Evolutionary conservation across 2,888 invertebrate genomes (phyloP).

Genomic region (Gari tellinella): DNA sequence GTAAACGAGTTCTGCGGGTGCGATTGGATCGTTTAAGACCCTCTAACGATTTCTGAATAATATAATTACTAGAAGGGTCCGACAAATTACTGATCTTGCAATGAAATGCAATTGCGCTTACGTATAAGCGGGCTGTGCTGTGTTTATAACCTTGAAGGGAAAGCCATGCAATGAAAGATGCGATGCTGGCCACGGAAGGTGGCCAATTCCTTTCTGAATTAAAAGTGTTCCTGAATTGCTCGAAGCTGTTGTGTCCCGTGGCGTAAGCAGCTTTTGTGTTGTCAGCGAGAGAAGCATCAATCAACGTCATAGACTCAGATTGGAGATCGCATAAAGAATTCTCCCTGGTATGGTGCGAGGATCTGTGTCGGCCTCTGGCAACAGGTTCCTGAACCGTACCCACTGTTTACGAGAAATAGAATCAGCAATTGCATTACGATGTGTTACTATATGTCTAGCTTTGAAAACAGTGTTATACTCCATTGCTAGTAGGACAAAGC

Average conservation of each 20-base stretch:
- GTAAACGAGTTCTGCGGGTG: no score
- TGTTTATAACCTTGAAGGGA: no score
- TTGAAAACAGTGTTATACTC: background rate
- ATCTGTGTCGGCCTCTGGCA: background rate
- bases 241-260: background rate
- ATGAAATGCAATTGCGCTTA: constrained; percentile 7
- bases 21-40: background rate
- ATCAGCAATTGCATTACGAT: constrained; percentile 9
- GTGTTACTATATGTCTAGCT: constrained; percentile 3
- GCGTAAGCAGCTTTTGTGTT: background rate
- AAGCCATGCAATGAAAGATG: background rate
- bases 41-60: constrained; percentile 7
- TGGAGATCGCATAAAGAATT: background rate
- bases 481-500: constrained; percentile 5
- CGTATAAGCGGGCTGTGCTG: constrained; percentile 1
- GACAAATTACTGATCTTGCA: background rate
- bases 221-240: constrained; percentile 1
- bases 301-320: background rate
- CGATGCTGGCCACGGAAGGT: background rate
- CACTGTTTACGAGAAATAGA: constrained; percentile 30
- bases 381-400: background rate
- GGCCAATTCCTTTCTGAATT: background rate
- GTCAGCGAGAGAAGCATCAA: background rate
- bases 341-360: background rate
- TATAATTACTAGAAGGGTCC: no score